Evolutionary conservation across 1,140 invertebrate species (phyloP).

Genomic region (Bilobella aurantiaca): DNA sequence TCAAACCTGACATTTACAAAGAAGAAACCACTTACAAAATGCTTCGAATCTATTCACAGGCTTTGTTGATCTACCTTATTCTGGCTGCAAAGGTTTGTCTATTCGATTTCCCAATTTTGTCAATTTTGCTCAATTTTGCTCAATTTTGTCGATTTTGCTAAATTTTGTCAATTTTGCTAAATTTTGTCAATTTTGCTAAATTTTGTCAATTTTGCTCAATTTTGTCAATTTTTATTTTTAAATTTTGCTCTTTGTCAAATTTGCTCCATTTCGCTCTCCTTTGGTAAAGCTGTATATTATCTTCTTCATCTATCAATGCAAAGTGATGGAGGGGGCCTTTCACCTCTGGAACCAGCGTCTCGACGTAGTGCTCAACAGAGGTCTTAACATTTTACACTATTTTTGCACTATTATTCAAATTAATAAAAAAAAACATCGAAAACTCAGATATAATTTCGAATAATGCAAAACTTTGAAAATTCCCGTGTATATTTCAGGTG

Average conservation of each 20-base stretch:
- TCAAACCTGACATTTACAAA: neutral
- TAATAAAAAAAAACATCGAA: too few species aligned
- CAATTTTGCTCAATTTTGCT: neutral
- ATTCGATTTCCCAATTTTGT: neutral
- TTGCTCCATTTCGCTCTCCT: neutral
- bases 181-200: neutral
- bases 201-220: neutral
- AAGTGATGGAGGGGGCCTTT: slow-evolving; percentile 12
- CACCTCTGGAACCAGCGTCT: slow-evolving; percentile 20
- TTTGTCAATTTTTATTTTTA: neutral
- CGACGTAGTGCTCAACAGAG: slow-evolving; percentile 9
- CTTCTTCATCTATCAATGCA: slow-evolving; percentile 16
- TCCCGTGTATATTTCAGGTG: neutral
- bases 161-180: neutral
- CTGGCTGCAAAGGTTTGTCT: neutral
- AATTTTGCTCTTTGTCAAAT: neutral
- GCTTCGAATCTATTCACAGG: neutral
- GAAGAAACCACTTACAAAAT: neutral
- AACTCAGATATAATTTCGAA: too few species aligned
- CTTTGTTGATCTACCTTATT: neutral
- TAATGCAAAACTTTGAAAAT: too few species aligned
- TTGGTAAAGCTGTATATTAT: slow-evolving; percentile 9
- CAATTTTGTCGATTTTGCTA: neutral
- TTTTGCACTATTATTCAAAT: too few species aligned
- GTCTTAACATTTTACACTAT: too few species aligned